A percentile compares a stretch with the other conserved stretches of the same genome.
Evolutionary conservation across 2,113 vertebrate species (phyloP).

Genomic region (Gasterosteus nipponicus): DNA sequence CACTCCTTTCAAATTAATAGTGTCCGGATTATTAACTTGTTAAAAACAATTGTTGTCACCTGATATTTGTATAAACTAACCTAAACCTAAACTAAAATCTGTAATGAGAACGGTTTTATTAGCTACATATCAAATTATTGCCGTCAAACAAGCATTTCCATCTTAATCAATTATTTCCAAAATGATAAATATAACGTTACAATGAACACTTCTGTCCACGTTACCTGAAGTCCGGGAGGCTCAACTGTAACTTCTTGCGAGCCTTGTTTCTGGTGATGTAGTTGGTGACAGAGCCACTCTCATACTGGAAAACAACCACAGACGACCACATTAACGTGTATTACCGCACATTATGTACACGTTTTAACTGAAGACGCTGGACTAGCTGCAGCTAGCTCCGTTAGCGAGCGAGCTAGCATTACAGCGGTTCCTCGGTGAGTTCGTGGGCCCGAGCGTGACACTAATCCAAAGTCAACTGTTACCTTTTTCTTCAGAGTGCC

Average conservation of each 20-base stretch:
- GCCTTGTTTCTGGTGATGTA: slow-evolving; percentile 97
- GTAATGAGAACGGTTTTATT: too few species aligned
- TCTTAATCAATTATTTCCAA: not conserved
- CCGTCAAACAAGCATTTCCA: not conserved
- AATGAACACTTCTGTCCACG: not conserved
- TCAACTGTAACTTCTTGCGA: slow-evolving; percentile 92
- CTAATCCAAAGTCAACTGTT: slow-evolving; percentile 5
- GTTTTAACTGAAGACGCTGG: fast-evolving
- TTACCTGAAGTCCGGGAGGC: slow-evolving; percentile 94
- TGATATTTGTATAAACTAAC: too few species aligned
- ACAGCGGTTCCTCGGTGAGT: not conserved
- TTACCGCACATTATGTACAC: not conserved
- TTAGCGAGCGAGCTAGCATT: slow-evolving; percentile 21
- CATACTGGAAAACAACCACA: slow-evolving; percentile 78
- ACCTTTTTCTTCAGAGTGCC: slow-evolving; percentile 86
- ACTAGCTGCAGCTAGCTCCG: slow-evolving; percentile 39
- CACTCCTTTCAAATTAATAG: not conserved
- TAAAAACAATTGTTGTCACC: too few species aligned
- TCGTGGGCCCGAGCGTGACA: not conserved
- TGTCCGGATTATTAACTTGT: not conserved
- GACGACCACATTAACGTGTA: not conserved
- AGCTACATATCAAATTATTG: not conserved
- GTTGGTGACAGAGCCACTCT: slow-evolving; percentile 92
- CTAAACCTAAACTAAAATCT: too few species aligned
- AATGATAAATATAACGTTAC: too few species aligned